phyloP scores from a whole-genome alignment of 2,888 invertebrate genomes.

The Imbricaverruca yamaguchii region DNA sequence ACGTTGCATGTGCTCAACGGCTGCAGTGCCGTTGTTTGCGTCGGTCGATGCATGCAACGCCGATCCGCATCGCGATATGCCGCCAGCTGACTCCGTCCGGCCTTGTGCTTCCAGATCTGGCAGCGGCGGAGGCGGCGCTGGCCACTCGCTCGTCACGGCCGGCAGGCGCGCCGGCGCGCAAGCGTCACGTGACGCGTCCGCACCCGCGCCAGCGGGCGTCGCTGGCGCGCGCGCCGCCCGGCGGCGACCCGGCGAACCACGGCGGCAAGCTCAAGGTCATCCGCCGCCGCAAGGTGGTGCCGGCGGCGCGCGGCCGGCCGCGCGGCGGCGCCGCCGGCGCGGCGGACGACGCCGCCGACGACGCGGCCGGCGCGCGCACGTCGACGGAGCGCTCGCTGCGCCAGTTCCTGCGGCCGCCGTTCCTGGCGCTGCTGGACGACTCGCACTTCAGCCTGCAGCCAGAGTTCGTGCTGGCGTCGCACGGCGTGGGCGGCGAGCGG shows the following conservation, averaged over 20 bases:
- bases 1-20: no score
- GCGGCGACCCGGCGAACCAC: background rate
- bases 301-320: background rate
- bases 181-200: background rate
- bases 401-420: background rate
- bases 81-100: no score
- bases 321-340: background rate
- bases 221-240: background rate
- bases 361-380: background rate
- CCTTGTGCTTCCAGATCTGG: background rate
- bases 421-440: constrained; percentile 15
- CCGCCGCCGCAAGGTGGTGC: constrained; percentile 8
- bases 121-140: background rate
- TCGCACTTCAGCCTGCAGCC: constrained; percentile 15
- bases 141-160: background rate
- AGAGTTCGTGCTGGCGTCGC: background rate
- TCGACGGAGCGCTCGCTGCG: constrained; percentile 1
- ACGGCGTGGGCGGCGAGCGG: background rate
- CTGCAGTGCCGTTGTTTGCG: no score
- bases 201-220: background rate
- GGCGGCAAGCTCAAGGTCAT: background rate
- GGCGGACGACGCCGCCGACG: background rate
- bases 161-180: background rate
- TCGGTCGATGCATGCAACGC: no score
- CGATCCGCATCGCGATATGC: no score